These are phyloP conservation scores for Pteronura brasiliensis DNA, from an alignment of 2,113 vertebrate species.

Conservation along the genomic window DNA sequence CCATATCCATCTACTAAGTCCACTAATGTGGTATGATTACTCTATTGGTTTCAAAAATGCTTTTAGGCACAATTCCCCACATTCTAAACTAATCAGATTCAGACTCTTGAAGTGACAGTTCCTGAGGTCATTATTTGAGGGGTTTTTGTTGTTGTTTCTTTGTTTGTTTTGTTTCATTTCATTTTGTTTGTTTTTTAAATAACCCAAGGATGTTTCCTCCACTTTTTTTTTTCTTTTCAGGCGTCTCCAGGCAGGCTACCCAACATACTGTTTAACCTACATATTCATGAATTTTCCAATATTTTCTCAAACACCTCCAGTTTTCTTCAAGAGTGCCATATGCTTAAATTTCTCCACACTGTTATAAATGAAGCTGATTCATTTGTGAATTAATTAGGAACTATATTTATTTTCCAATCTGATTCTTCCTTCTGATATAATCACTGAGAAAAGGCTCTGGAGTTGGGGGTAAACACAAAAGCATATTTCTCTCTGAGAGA, in stretches of 20 bases:
- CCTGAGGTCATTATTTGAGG: neutral
- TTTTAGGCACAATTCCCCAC: neutral
- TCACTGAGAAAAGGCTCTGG: neutral
- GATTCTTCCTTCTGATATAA: neutral
- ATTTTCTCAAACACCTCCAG: neutral
- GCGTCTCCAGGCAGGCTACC: neutral
- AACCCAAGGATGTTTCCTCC: neutral
- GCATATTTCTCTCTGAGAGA: too few species aligned
- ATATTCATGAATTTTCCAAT: neutral
- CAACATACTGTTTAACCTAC: neutral
- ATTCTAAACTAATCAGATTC: neutral
- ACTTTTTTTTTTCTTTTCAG: neutral
- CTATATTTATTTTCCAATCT: neutral
- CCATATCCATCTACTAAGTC: neutral
- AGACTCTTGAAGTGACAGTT: neutral
- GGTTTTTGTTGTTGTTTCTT: too few species aligned
- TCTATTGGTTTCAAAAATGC: neutral
- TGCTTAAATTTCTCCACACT: neutral
- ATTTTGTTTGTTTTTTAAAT: too few species aligned
- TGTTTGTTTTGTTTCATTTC: too few species aligned
- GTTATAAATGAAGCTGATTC: neutral
- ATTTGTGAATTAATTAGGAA: too few species aligned
- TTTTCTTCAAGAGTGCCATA: neutral
- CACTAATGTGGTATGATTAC: neutral
- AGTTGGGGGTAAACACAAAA: neutral